phyloP scores from a whole-genome alignment of 2,113 vertebrate species.

The Phalacrocorax carbo region DNA sequence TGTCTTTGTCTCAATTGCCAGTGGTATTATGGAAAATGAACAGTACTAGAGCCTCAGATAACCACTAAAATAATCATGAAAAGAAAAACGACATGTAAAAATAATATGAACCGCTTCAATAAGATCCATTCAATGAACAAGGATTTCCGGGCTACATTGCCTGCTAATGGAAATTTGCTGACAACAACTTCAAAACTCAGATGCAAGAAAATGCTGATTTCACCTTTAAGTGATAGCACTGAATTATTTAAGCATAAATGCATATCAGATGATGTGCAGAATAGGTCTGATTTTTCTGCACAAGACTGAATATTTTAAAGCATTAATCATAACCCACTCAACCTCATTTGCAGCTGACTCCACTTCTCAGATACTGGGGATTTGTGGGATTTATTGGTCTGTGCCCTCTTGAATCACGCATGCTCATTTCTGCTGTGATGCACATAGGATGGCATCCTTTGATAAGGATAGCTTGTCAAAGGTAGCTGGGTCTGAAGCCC shows the following conservation, averaged over 20 bases:
- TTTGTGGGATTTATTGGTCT: not conserved
- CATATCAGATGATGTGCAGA: slow-evolving; percentile 18
- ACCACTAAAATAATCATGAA: not conserved
- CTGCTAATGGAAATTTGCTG: not conserved
- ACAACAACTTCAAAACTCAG: not conserved
- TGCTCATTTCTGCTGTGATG: not conserved
- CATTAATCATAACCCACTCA: slow-evolving; percentile 28
- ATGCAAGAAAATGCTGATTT: slow-evolving; percentile 11
- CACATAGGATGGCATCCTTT: not conserved
- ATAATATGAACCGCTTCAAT: not conserved
- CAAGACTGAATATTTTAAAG: slow-evolving; percentile 34
- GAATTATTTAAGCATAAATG: slow-evolving; percentile 47
- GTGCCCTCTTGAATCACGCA: not conserved
- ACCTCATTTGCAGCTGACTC: slow-evolving; percentile 2
- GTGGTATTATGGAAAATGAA: not conserved
- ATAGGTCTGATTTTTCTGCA: slow-evolving; percentile 22
- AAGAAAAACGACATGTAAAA: not conserved
- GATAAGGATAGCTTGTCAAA: not conserved
- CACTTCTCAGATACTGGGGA: not conserved
- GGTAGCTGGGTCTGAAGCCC: not conserved
- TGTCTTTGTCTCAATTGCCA: not conserved
- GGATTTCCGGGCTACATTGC: not conserved
- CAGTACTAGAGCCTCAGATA: not conserved
- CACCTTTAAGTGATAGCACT: slow-evolving; percentile 6
- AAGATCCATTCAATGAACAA: not conserved